Percentiles rank a stretch among this genome's conserved stretches.
Conservation (phyloP, 2,797 vertebrate species). For the Melanogrammus aeglefinus region DNA sequence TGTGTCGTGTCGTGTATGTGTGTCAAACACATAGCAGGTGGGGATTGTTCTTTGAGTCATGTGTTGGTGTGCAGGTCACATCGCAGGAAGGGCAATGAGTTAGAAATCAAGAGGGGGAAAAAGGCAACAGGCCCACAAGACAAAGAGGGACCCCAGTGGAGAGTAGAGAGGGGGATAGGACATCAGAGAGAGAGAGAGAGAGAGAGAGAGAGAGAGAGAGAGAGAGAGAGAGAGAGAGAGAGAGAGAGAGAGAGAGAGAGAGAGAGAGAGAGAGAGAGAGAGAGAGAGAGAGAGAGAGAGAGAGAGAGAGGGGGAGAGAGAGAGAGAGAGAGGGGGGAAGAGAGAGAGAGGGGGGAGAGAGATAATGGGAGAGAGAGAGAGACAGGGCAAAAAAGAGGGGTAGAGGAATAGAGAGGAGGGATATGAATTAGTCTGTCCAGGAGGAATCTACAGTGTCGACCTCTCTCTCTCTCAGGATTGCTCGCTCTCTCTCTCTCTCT, state of each 20-base stretch:
- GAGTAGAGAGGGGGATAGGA: slow-evolving; percentile 7
- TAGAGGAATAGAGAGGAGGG: not conserved
- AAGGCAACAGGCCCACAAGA: slow-evolving; percentile 43
- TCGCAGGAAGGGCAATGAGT: slow-evolving; percentile 45
- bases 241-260: slow-evolving; percentile 7
- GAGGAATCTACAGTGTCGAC: slow-evolving; percentile 36
- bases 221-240: slow-evolving; percentile 17
- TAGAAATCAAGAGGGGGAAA: slow-evolving; percentile 54
- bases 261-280: slow-evolving; percentile 31
- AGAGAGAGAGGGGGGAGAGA: too few species aligned
- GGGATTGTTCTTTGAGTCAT: slow-evolving; percentile 64
- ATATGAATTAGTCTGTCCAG: slow-evolving; percentile 50
- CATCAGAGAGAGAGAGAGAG: slow-evolving; percentile 15
- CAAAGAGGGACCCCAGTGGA: slow-evolving; percentile 46
- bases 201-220: slow-evolving; percentile 10
- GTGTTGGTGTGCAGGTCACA: slow-evolving; percentile 69
- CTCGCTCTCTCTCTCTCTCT: too few species aligned
- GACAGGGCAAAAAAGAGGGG: slow-evolving; percentile 26
- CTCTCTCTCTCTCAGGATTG: too few species aligned
- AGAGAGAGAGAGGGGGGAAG: too few species aligned
- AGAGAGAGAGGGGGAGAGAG: not conserved
- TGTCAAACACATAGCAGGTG: slow-evolving; percentile 52
- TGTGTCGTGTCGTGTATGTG: slow-evolving; percentile 29
- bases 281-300: slow-evolving; percentile 19
- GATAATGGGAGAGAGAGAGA: too few species aligned